Conservation (phyloP, 1,140 invertebrate genomes). For the Drosophila lowei region DNA sequence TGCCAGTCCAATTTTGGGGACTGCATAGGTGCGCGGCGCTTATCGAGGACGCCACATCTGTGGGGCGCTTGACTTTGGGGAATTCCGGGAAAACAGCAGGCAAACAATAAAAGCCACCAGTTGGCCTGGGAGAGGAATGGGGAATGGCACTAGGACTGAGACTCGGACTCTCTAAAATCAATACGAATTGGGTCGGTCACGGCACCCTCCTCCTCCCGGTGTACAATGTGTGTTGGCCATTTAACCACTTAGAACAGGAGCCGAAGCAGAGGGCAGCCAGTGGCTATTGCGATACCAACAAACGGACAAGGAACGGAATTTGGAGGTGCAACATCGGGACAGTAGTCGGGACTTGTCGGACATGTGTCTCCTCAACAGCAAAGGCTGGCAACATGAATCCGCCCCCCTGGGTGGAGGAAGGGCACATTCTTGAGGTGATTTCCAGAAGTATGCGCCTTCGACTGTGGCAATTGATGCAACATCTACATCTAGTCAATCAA, state of each 20-base stretch:
- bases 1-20: conserved; percentile 23
- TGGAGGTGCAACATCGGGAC: too few species aligned
- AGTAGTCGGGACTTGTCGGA: conserved; percentile 4
- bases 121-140: conserved; percentile 16
- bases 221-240: conserved; percentile 15
- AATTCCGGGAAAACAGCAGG: conserved; percentile 36
- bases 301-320: background rate
- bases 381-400: background rate
- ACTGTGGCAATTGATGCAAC: too few species aligned
- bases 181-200: conserved; percentile 37
- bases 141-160: background rate
- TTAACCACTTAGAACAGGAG: conserved; percentile 16
- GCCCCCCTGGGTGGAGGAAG: too few species aligned
- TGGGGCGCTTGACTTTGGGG: conserved; percentile 43
- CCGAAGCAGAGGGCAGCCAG: conserved; percentile 1
- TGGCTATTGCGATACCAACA: background rate
- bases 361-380: conserved; percentile 4
- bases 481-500: too few species aligned
- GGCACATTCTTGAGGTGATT: background rate
- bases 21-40: conserved; percentile 29
- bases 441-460: too few species aligned
- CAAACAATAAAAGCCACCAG: conserved; percentile 61
- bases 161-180: conserved; percentile 23
- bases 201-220: conserved; percentile 25
- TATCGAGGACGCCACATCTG: conserved; percentile 32